phyloP scores from a whole-genome alignment of 2,888 invertebrate species.

The Germaria angustata region DNA sequence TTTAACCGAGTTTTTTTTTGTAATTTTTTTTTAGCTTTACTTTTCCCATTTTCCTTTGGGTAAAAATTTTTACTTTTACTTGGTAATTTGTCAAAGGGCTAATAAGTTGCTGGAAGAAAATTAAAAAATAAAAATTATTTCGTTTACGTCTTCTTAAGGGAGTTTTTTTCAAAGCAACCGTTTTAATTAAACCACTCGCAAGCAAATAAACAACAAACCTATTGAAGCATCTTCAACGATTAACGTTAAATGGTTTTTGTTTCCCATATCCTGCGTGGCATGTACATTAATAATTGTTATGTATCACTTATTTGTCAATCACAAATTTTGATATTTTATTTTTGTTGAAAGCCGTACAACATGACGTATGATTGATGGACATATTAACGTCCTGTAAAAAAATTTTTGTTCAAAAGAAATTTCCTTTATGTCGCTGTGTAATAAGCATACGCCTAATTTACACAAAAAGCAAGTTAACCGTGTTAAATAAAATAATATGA shows the following conservation, averaged over 20 bases:
- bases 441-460: no score
- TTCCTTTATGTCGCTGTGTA: background rate
- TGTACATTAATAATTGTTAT: background rate
- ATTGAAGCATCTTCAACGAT: background rate
- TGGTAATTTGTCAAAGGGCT: conserved; percentile 25
- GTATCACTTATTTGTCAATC: conserved; percentile 1
- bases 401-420: background rate
- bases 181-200: no score
- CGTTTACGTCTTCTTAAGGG: background rate
- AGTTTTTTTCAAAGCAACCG: no score
- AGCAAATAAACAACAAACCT: no score
- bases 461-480: background rate
- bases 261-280: background rate
- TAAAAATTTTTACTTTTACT: background rate
- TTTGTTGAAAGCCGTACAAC: conserved; percentile 3
- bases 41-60: background rate
- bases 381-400: conserved; percentile 20
- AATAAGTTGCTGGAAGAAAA: conserved; percentile 4
- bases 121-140: no score
- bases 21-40: background rate
- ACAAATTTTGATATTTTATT: conserved; percentile 10
- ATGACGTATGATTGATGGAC: conserved; percentile 48
- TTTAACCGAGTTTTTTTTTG: conserved; percentile 14
- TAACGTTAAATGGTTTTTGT: background rate
- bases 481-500: background rate